phyloP scores from a whole-genome alignment of 2,113 vertebrate species.

The Syngnathus floridae region DNA sequence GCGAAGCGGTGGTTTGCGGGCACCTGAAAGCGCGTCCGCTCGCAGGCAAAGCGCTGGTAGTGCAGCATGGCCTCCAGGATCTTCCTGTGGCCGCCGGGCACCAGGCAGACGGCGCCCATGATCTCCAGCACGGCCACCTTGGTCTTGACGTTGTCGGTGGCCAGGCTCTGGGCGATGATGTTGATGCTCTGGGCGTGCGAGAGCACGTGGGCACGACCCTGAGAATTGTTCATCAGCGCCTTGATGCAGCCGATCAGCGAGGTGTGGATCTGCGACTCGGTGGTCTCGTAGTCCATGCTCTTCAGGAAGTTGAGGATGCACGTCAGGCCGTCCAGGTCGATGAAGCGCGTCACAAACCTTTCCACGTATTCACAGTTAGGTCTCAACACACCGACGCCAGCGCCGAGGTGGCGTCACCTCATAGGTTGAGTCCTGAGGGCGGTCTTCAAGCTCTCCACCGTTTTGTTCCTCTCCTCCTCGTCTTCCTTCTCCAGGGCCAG shows the following conservation, averaged over 20 bases:
- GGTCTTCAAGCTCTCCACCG: constrained; percentile 94
- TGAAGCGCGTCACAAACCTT: constrained; percentile 98
- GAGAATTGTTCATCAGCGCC: constrained; percentile 99
- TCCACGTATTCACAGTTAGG: too few species aligned
- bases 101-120: constrained; percentile 97
- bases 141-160: constrained; percentile 95
- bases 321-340: constrained; percentile 92
- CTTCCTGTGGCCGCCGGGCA: constrained; percentile 94
- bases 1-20: too few species aligned
- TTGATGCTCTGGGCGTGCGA: constrained; percentile 96
- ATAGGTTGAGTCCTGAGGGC: constrained; percentile 95
- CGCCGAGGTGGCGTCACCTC: constrained; percentile 69
- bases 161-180: constrained; percentile 96
- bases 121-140: constrained; percentile 99
- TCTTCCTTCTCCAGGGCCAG: constrained; percentile 94
- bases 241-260: constrained; percentile 99
- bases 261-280: constrained; percentile 97
- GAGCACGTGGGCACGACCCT: constrained; percentile 92
- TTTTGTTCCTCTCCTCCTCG: constrained; percentile 95
- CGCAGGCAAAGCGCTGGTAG: constrained; percentile 93
- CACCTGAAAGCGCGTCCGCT: constrained; percentile 96
- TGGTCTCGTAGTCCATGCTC: constrained; percentile 98
- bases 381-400: not conserved
- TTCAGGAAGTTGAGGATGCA: constrained; percentile 97
- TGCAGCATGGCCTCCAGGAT: constrained; percentile 96